Conservation (phyloP, 2,113 vertebrate genomes). For the Megaceryle torquata region DNA sequence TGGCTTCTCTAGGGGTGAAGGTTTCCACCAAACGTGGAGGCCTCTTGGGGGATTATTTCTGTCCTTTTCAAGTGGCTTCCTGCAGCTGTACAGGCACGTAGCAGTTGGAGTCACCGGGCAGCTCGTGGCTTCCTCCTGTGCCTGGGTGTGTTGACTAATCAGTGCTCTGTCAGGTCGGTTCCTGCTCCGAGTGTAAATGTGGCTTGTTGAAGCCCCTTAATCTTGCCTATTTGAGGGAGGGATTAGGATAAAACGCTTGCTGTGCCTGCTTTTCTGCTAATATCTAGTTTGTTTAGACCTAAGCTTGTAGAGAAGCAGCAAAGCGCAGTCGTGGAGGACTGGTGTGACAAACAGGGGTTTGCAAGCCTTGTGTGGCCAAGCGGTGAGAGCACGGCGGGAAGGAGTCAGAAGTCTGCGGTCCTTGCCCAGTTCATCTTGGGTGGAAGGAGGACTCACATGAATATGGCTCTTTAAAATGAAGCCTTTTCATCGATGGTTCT, state of each 20-base stretch:
- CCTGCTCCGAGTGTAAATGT: neutral
- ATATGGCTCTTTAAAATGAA: fast-evolving
- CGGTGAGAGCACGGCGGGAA: neutral
- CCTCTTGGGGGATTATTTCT: neutral
- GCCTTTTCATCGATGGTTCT: fast-evolving
- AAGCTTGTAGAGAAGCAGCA: neutral
- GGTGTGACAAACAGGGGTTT: neutral
- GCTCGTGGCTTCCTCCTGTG: neutral
- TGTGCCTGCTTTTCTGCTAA: neutral
- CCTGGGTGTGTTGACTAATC: neutral
- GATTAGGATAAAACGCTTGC: neutral
- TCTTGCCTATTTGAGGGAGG: neutral
- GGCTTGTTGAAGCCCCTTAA: neutral
- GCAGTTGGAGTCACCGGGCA: neutral
- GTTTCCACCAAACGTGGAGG: neutral
- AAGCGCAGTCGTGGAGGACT: neutral
- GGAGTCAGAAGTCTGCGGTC: neutral
- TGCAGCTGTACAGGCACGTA: neutral
- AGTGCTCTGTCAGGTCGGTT: neutral
- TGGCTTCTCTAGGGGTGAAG: neutral
- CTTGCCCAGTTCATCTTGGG: fast-evolving
- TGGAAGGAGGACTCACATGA: neutral
- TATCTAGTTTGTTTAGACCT: neutral
- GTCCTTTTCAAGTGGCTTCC: neutral
- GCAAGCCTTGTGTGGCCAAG: neutral